Percentiles rank a stretch among this genome's conserved stretches.
These are phyloP conservation scores for Drosophila melanogaster DNA, from an alignment of 1,140 invertebrate species.

Conservation along the genomic window DNA sequence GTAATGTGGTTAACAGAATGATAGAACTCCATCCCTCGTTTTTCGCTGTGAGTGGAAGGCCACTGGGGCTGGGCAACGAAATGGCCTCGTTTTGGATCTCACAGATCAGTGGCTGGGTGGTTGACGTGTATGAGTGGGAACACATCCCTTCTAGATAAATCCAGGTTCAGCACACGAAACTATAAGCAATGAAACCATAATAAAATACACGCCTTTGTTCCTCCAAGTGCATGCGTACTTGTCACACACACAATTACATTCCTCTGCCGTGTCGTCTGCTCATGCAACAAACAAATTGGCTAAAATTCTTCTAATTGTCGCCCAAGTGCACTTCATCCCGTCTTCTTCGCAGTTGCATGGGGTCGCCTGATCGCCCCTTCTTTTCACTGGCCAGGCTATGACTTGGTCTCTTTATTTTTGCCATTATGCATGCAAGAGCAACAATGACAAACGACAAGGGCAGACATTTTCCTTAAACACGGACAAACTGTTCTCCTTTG, in stretches of 20 bases:
- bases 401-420: conserved; percentile 24
- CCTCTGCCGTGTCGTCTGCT: conserved; percentile 55
- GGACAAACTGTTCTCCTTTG: not conserved
- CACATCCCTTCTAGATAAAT: conserved; percentile 16
- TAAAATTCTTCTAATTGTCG: conserved; percentile 76
- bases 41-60: conserved; percentile 33
- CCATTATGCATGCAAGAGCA: conserved; percentile 73
- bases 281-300: conserved; percentile 35
- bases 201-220: conserved; percentile 62
- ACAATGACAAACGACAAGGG: conserved; percentile 68
- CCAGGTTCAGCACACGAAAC: conserved; percentile 35
- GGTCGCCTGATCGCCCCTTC: too few relatives aligned
- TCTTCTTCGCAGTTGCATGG: not conserved
- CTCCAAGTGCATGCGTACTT: conserved; percentile 16
- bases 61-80: conserved; percentile 33
- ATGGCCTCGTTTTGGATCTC: conserved; percentile 54
- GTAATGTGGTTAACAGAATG: too few relatives aligned
- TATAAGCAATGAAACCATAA: conserved; percentile 68
- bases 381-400: not conserved
- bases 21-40: not conserved
- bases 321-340: conserved; percentile 60
- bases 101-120: conserved; percentile 23
- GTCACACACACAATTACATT: conserved; percentile 71
- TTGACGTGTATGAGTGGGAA: not conserved
- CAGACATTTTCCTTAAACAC: conserved; percentile 68